Percentiles rank a stretch among this genome's conserved stretches.
Evolutionary conservation across 1,140 invertebrate genomes (phyloP).

Genomic region (Brevipalpus yothersi): DNA sequence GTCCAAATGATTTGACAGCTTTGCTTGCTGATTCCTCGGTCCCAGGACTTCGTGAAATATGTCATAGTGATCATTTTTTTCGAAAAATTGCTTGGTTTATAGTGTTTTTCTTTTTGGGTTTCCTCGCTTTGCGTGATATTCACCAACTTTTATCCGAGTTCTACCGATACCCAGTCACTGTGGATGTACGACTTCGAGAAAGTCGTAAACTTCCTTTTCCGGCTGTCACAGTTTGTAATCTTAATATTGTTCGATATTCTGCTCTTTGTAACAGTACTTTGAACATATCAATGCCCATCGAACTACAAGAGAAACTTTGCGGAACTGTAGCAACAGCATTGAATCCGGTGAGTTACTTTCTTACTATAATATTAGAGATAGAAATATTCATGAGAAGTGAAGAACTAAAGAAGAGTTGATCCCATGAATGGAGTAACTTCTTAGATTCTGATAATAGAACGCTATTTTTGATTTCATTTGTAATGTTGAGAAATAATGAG

Average conservation of each 20-base stretch:
- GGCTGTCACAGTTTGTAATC: slow-evolving; percentile 21
- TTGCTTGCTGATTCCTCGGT: slow-evolving; percentile 8
- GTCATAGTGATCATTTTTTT: slow-evolving; percentile 1
- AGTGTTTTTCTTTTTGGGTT: slow-evolving; percentile 8
- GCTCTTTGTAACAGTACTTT: slow-evolving; percentile 9
- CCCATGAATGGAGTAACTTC: too few species aligned
- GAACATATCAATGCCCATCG: slow-evolving; percentile 7
- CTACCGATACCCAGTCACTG: slow-evolving; percentile 12
- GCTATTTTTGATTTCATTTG: too few species aligned
- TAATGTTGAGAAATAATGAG: too few species aligned
- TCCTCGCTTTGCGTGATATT: slow-evolving; percentile 9
- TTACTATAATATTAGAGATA: too few species aligned
- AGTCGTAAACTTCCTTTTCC: slow-evolving; percentile 16
- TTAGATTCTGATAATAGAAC: too few species aligned
- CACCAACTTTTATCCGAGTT: slow-evolving; percentile 10
- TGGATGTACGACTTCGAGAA: slow-evolving; percentile 11
- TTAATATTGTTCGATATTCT: slow-evolving; percentile 17
- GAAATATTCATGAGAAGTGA: too few species aligned
- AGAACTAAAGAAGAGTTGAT: too few species aligned
- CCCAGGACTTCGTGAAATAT: slow-evolving; percentile 10
- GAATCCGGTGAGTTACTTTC: background rate
- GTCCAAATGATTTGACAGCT: background rate
- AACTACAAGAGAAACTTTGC: slow-evolving; percentile 10
- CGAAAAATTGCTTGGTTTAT: slow-evolving; percentile 10
- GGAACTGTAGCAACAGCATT: background rate